phyloP scores from a whole-genome alignment of 2,888 invertebrate species.

The Archips xylosteana region DNA sequence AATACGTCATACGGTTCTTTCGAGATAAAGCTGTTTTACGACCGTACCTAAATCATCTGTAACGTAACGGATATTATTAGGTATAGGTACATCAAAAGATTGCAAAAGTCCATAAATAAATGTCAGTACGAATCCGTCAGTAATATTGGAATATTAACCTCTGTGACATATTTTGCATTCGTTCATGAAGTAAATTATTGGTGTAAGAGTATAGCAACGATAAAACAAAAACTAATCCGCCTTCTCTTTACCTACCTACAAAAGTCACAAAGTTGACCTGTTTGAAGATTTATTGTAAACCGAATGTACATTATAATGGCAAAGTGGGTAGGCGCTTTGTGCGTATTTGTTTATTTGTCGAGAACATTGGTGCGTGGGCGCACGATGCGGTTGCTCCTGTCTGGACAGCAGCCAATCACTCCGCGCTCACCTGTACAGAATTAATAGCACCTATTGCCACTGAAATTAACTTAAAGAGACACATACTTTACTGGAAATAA shows the following conservation, averaged over 20 bases:
- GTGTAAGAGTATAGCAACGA: neutral
- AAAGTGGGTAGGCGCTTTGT: conserved; percentile 43
- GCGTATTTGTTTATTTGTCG: conserved; percentile 68
- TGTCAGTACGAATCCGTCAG: conserved; percentile 9
- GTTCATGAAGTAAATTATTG: conserved; percentile 18
- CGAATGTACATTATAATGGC: conserved; percentile 28
- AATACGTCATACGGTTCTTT: conserved; percentile 64
- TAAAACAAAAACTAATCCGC: neutral
- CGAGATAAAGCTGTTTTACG: conserved; percentile 69
- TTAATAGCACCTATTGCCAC: conserved; percentile 61
- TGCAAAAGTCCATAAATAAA: conserved; percentile 36
- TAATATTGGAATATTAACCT: conserved; percentile 12
- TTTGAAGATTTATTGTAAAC: conserved; percentile 22
- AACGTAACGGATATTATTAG: conserved; percentile 58
- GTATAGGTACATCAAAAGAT: conserved; percentile 44
- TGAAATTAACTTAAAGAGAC: conserved; percentile 54
- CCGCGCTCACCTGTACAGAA: conserved; percentile 73
- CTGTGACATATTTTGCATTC: conserved; percentile 7
- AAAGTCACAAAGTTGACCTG: neutral
- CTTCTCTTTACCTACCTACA: neutral
- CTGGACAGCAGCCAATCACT: conserved; percentile 76
- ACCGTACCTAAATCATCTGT: conserved; percentile 48
- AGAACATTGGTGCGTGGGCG: conserved; percentile 65
- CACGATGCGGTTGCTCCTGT: conserved; percentile 58
- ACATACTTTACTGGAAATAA: conserved; percentile 45